Evolutionary conservation across 2,888 invertebrate species (phyloP), one percentile per base, ranked within the genome.

Genomic region (Fabriciana adippe): DNA sequence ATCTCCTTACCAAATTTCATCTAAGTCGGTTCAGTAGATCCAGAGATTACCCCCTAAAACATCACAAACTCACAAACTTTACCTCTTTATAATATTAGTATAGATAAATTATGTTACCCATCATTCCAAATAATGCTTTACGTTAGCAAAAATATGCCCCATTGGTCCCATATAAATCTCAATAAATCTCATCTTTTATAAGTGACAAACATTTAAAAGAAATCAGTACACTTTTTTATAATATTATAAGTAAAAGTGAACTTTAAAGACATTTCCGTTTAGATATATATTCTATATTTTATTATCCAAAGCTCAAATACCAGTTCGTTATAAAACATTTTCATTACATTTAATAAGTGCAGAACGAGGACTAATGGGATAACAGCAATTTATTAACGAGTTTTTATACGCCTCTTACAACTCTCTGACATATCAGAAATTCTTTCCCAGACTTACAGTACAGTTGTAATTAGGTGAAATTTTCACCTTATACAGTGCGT

Each of bases 261-360:
- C 11, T 8, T 11, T 48, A 48, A 13, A 59, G 13, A 59, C n/a
- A 48, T 26, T 48, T 47, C 21, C 47, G 26, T 2, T 47, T 21
- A 57, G 31, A 59, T 59, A 59, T 15, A 21, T n/a, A 57, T 21
- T 21, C 18, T n/a, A 59, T 26, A 11, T 41, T 41, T 11, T 8
- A 59, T 47, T 6, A 59, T 26, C 18, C 26, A 47, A 48, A 21
- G 47, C 57, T 21, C 47, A 21, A 21, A 35, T 16, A 26, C 18
- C 2, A 48, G 48, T 53, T 35, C 14, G 41, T 51, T 61, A 61
- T 51, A 41, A 60, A 50, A 61, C 50, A 51, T 61, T 51, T 14
- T 51, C 35, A 61, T 61, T 61, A 35, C 51, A 51, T 61, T 53
- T 61, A 61, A 61, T 61, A 61, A 61, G 50, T 61, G 31, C 51